Percentiles rank a stretch among this genome's conserved stretches.
phyloP scores from a whole-genome alignment of 1,140 invertebrate genomes.

The Paraescarpia echinospica region DNA sequence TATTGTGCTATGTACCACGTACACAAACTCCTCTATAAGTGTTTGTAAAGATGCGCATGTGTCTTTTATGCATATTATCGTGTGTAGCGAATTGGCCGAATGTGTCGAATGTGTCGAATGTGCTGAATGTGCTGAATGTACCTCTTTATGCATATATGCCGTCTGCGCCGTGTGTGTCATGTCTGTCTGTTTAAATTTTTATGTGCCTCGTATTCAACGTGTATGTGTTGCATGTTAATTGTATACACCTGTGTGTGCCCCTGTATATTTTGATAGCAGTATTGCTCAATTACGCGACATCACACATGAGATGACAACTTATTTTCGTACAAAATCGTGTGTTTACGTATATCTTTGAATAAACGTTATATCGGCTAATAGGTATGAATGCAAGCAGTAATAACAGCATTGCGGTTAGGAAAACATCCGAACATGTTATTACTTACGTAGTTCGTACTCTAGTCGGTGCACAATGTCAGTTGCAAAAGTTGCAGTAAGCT shows the following conservation, averaged over 20 bases:
- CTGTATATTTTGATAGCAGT: not conserved
- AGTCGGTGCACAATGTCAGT: too few relatives aligned
- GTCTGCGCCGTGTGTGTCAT: not conserved
- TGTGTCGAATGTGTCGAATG: too few relatives aligned
- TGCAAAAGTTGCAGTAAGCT: not conserved
- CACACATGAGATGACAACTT: not conserved
- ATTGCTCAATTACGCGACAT: not conserved
- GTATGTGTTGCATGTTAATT: too few relatives aligned
- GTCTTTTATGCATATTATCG: too few relatives aligned
- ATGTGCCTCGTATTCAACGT: not conserved
- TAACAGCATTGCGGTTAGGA: not conserved
- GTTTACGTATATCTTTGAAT: not conserved
- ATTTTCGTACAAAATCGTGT: not conserved
- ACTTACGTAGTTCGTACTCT: too few relatives aligned
- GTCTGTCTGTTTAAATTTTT: not conserved
- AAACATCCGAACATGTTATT: not conserved
- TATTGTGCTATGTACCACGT: not conserved
- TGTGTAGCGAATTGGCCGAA: too few relatives aligned
- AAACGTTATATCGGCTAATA: not conserved
- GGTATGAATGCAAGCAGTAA: not conserved
- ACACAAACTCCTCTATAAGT: too few relatives aligned
- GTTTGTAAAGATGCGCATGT: too few relatives aligned
- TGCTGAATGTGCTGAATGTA: too few relatives aligned
- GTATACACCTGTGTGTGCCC: not conserved
- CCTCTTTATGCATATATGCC: not conserved